Conservation (phyloP, 1,140 invertebrate species). For the Ladona fulva region DNA sequence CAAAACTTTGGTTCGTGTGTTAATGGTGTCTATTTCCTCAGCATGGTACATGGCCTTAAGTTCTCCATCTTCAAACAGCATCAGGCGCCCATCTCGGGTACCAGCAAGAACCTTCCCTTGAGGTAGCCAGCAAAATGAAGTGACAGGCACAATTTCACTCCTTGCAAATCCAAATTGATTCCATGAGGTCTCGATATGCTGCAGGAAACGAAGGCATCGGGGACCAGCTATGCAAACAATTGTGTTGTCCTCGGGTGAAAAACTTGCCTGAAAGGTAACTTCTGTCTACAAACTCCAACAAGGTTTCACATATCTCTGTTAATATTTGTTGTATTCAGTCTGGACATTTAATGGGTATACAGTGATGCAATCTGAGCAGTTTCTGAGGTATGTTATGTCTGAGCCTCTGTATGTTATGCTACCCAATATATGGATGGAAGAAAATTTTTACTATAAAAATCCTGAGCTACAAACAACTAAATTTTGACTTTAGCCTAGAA, state of each 20-base stretch:
- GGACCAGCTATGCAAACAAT: slow-evolving; percentile 64
- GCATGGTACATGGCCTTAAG: slow-evolving; percentile 47
- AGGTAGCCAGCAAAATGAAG: slow-evolving; percentile 59
- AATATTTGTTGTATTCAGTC: too few relatives aligned
- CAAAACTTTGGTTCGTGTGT: not conserved
- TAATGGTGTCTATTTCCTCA: not conserved
- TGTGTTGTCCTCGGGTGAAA: slow-evolving; percentile 60
- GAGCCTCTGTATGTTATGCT: too few relatives aligned
- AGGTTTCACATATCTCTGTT: not conserved
- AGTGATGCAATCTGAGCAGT: too few relatives aligned
- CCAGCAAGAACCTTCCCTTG: slow-evolving; percentile 66
- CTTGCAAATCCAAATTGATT: slow-evolving; percentile 74
- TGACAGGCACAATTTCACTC: slow-evolving; percentile 61
- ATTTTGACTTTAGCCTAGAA: too few relatives aligned
- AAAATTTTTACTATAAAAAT: too few relatives aligned
- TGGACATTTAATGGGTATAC: too few relatives aligned
- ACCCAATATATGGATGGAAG: too few relatives aligned
- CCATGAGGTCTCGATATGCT: slow-evolving; percentile 68
- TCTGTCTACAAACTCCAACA: not conserved
- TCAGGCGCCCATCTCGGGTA: slow-evolving; percentile 57
- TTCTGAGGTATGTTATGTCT: too few relatives aligned
- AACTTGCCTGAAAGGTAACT: not conserved
- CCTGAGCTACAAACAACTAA: too few relatives aligned
- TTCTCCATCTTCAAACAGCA: slow-evolving; percentile 72
- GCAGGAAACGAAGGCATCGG: slow-evolving; percentile 64